These are phyloP conservation scores for Elegia similella DNA, from an alignment of 2,888 invertebrate species.

Conservation along the genomic window DNA sequence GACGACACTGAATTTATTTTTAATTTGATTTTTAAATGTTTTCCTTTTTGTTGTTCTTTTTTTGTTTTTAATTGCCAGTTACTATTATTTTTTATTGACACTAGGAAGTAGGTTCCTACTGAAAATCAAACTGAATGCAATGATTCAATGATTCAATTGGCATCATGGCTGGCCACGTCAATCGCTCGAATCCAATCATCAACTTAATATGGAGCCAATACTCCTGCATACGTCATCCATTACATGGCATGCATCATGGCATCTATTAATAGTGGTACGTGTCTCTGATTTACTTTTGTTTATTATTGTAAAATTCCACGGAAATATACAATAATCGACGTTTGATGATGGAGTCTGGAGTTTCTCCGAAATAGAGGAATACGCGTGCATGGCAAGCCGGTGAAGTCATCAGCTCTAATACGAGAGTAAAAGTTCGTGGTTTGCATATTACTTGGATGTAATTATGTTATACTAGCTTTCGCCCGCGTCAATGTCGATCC, in stretches of 20 bases:
- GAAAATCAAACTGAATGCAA: constrained; percentile 6
- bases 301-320: constrained; percentile 6
- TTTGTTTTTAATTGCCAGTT: background rate
- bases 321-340: constrained; percentile 1
- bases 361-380: background rate
- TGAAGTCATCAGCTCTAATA: background rate
- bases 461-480: no score
- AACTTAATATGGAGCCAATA: no score
- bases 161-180: constrained; percentile 11
- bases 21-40: background rate
- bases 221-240: constrained; percentile 6
- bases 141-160: constrained; percentile 15
- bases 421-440: no score
- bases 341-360: background rate
- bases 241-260: constrained; percentile 8
- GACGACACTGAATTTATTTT: background rate
- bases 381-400: background rate
- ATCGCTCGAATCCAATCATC: constrained; percentile 1
- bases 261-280: constrained; percentile 8
- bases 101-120: constrained; percentile 5
- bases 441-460: no score
- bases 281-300: constrained; percentile 5
- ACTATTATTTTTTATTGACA: background rate
- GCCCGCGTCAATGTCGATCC: no score
- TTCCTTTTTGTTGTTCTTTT: background rate